Evolutionary conservation across 92 coral and sea anemone species (phyloP), one percentile per base, ranked within the genome.

Genomic region (Bergia sp.): DNA sequence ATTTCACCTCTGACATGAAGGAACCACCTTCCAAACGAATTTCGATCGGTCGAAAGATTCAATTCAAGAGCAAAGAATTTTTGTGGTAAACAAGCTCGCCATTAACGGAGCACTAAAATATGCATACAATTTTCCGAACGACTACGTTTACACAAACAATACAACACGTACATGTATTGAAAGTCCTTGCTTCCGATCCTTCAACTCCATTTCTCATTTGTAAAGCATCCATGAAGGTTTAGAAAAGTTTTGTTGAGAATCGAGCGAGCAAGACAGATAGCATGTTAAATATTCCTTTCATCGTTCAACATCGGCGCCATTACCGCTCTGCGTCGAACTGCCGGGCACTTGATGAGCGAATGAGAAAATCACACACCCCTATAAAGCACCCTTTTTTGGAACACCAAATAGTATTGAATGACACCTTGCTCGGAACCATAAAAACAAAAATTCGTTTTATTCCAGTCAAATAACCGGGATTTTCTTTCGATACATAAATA

Each of bases 41-140:
- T 89, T 82, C 37, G 29, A 72, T 90, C 69, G 29, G 78, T 90
- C 69, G 69, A 39, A 18, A 86, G 75, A 92, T 72, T 71, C 43
- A 79, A 47, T 71, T 84, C 41, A 84, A 71, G 77, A 47, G 79
- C 10, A 72, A 84, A 73, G 79, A 84, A 84, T 86, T 76, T 79
- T 49, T 89, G 89, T 89, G 77, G 86, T 86, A 90, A 90, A 89
- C 95, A 91, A 93, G 85, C 80, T 90, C 84, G 90, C 90, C 96
- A 92, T 88, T 90, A 90, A 95, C 93, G 96, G 95, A 78, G 88
- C 96, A 94, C 98, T 95, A 91, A 95, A 95, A 95, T 95, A 95
- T 95, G 98, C 98, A 95, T 95, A 95, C 98, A 92, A 95, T 95
- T 95, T 95, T 95, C 98, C 98, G 95, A 91, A 92, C 98, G 96